Percentiles rank a stretch among this genome's conserved stretches.
Evolutionary conservation across 1,140 invertebrate genomes (phyloP).

Genomic region (Ips typographus): DNA sequence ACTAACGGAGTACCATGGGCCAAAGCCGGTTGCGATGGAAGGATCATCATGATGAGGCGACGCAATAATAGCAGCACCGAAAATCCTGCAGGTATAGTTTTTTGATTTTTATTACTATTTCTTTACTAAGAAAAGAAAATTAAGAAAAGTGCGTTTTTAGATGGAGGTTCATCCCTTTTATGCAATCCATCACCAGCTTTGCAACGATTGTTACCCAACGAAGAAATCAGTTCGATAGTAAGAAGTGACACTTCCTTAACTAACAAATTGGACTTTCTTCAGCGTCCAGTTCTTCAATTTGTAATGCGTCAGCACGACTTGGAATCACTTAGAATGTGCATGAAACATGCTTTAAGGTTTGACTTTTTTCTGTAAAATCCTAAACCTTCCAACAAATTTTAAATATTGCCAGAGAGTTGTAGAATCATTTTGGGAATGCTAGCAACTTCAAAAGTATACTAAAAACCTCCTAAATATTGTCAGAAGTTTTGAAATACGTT

Average conservation of each 20-base stretch:
- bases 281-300: constrained; percentile 78
- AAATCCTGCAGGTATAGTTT: constrained; percentile 57
- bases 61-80: constrained; percentile 73
- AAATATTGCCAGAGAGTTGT: too few relatives aligned
- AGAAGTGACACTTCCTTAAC: constrained; percentile 42
- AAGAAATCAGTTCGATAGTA: constrained; percentile 56
- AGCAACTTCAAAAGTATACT: too few relatives aligned
- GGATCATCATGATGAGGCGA: constrained; percentile 65
- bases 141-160: constrained; percentile 42
- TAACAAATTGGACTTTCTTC: constrained; percentile 55
- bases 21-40: constrained; percentile 60
- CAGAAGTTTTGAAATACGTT: too few relatives aligned
- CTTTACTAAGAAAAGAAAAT: background rate
- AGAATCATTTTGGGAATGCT: too few relatives aligned
- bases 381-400: too few relatives aligned
- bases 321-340: constrained; percentile 74
- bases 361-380: too few relatives aligned
- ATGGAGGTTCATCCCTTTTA: constrained; percentile 73
- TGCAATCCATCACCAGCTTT: constrained; percentile 81
- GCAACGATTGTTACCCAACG: constrained; percentile 67
- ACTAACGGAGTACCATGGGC: constrained; percentile 63
- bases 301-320: constrained; percentile 85
- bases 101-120: constrained; percentile 6
- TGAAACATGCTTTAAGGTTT: constrained; percentile 71
- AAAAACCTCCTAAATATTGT: too few relatives aligned